These are phyloP conservation scores for Catostomus latipinnis DNA, from an alignment of 2,797 vertebrate genomes.

Conservation along the genomic window DNA sequence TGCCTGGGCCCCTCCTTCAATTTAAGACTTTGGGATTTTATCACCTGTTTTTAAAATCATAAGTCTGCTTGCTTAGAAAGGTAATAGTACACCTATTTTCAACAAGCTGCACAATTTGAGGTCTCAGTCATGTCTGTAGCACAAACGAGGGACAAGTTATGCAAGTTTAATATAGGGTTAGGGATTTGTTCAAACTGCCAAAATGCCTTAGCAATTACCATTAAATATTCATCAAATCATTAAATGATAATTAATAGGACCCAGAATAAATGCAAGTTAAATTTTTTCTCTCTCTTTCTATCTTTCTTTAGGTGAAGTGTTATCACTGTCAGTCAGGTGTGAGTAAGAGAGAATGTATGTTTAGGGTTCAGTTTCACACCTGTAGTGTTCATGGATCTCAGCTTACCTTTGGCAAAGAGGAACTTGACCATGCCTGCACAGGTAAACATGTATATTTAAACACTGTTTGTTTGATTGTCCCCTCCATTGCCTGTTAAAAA, in stretches of 20 bases:
- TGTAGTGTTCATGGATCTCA: conserved; percentile 88
- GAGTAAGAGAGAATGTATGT: conserved; percentile 85
- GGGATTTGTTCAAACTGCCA: no score
- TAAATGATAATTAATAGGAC: background rate
- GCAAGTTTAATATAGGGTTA: no score
- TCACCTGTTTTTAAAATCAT: background rate
- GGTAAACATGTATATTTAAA: conserved; percentile 71
- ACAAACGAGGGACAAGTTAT: no score
- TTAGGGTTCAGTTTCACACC: conserved; percentile 92
- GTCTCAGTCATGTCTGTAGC: background rate
- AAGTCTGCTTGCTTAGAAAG: background rate
- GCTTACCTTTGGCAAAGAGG: conserved; percentile 88
- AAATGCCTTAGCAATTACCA: no score
- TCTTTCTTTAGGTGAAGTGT: conserved; percentile 84
- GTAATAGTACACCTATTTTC: background rate
- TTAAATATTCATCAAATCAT: background rate
- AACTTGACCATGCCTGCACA: conserved; percentile 86
- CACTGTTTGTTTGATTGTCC: background rate
- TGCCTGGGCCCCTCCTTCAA: background rate
- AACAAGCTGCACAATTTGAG: background rate
- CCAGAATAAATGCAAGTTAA: background rate
- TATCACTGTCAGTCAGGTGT: conserved; percentile 82
- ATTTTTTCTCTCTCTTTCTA: background rate
- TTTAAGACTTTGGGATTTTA: background rate
- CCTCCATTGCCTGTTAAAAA: background rate